Percentiles rank a stretch among this genome's conserved stretches.
phyloP scores from a whole-genome alignment of 2,797 vertebrate genomes.

The Phataginus tetradactyla region DNA sequence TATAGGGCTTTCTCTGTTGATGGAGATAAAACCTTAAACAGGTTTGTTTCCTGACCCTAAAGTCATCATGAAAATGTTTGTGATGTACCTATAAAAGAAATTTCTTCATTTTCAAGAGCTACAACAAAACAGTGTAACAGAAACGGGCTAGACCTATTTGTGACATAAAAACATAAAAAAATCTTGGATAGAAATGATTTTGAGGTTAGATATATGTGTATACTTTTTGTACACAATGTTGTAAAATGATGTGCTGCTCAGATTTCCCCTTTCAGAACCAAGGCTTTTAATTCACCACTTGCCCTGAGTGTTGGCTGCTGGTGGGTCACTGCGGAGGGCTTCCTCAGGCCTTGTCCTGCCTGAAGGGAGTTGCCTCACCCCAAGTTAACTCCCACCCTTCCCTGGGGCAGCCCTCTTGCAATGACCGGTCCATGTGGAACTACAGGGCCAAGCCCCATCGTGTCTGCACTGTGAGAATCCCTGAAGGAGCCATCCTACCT shows the following conservation, averaged over 20 bases:
- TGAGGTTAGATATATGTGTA: not conserved
- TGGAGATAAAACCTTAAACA: slow-evolving; percentile 31
- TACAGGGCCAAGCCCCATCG: not conserved
- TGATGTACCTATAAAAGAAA: not conserved
- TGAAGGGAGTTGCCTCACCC: not conserved
- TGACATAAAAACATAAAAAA: not conserved
- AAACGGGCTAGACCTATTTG: slow-evolving; percentile 18
- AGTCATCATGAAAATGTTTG: not conserved
- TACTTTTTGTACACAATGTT: not conserved
- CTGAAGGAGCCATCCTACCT: not conserved
- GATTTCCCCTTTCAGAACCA: not conserved
- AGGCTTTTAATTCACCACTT: not conserved
- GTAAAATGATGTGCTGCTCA: not conserved
- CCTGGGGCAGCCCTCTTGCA: not conserved
- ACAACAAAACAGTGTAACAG: not conserved
- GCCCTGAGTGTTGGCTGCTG: not conserved
- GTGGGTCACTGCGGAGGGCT: not conserved
- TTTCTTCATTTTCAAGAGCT: not conserved
- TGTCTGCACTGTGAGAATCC: not conserved
- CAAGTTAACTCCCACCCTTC: not conserved
- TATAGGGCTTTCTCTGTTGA: not conserved
- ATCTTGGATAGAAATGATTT: not conserved
- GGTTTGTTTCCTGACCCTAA: not conserved
- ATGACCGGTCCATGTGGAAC: not conserved
- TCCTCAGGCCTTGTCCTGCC: not conserved